phyloP scores from a whole-genome alignment of 2,113 vertebrate genomes.

The Ictidomys tridecemlineatus region DNA sequence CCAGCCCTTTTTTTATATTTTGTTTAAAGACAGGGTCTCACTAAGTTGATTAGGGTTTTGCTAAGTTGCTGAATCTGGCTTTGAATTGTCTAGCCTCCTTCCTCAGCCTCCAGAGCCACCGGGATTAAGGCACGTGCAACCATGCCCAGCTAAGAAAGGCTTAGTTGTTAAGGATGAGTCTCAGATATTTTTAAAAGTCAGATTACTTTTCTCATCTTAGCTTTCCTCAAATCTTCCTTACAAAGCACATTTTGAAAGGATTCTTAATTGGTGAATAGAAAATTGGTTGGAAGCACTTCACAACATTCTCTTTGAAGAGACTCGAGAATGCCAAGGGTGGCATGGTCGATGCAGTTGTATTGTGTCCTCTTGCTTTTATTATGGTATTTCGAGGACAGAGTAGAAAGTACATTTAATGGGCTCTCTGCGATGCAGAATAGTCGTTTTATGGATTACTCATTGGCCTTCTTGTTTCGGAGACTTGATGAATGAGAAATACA shows the following conservation, averaged over 20 bases:
- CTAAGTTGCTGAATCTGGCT: background rate
- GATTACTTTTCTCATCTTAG: background rate
- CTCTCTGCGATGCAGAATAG: background rate
- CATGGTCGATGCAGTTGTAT: background rate
- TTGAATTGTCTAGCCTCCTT: background rate
- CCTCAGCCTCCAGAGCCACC: background rate
- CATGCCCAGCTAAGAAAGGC: background rate
- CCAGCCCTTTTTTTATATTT: background rate
- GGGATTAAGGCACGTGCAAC: background rate
- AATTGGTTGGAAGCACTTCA: background rate
- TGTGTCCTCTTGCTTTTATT: conserved; percentile 5
- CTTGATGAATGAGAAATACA: background rate
- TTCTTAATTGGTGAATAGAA: conserved; percentile 1
- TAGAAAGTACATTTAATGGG: background rate
- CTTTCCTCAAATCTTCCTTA: conserved; percentile 38
- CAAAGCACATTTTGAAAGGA: conserved; percentile 30
- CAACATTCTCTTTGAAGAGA: conserved; percentile 25
- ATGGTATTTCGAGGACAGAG: background rate
- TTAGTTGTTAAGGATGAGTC: background rate
- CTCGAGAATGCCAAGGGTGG: background rate
- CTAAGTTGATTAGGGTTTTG: too few relatives aligned
- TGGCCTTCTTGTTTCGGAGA: background rate
- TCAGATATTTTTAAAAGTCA: background rate
- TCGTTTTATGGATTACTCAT: conserved; percentile 34
- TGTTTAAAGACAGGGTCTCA: background rate